phyloP scores from a whole-genome alignment of 2,888 invertebrate species.

The Blomia tropicalis region DNA sequence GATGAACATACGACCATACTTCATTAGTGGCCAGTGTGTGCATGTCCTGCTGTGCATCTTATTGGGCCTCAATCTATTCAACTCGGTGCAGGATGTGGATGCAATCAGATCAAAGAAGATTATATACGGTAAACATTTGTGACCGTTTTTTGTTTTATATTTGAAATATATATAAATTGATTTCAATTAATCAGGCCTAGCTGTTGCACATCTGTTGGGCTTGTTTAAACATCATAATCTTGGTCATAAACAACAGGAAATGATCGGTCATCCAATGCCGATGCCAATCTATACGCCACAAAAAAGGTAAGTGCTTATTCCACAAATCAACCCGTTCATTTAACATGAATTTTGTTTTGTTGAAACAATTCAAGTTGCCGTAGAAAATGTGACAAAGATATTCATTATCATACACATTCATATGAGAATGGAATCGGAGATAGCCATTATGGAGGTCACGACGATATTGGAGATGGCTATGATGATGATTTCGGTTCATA shows the following conservation, averaged over 20 bases:
- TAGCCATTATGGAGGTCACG: not conserved
- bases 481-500: not conserved
- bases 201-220: not conserved
- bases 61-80: not conserved
- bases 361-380: not conserved
- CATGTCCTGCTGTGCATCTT: not conserved
- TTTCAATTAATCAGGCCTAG: not conserved
- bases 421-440: not conserved
- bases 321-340: not conserved
- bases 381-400: not conserved
- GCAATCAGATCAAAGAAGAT: not conserved
- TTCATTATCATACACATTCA: not conserved
- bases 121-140: not conserved
- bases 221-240: not conserved
- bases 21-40: not conserved
- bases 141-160: no score
- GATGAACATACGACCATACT: not conserved
- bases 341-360: no score
- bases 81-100: not conserved
- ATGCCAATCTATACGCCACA: no score
- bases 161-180: no score
- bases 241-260: not conserved
- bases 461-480: not conserved
- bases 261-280: not conserved
- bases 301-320: slow-evolving; percentile 6